Base-by-base conservation (phyloP, 2,888 invertebrate species). In the Nemapogon koenigi region DNA sequence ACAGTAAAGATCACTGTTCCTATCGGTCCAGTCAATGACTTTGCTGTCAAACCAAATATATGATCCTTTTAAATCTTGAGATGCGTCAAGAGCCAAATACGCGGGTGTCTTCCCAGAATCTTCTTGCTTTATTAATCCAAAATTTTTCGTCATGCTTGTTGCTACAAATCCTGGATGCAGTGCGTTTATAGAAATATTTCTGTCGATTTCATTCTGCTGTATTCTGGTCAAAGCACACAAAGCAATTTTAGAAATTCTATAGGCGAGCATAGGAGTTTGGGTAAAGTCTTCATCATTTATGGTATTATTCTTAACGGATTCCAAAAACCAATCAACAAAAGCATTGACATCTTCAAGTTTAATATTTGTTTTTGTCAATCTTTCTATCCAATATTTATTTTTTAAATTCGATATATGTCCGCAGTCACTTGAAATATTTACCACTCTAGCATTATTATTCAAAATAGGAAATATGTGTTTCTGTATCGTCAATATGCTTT, bases 161-260 rank as follows among this genome's bases (percentile, higher is more conserved):
- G 49, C 41, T 0, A 55, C 52, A 25, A 49, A 50, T 7, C 57
- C 57, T 6, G 57, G 55, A 33, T 57, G 49, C 1, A 57, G 11
- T 0, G 49, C 46, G 33, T 57, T 52, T 0, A 57, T 29, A 1
- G 55, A 52, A 26, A 57, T 54, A 4, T 44, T 48, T 10, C 46
- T 42, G n/a, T 42, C 48, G 7, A 52, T 40, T 26, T 48, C 35
- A 2, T 38, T 49, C 30, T 53, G 53, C 18, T 53, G 52, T 1
- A 49, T 39, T 25, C 46, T 38, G 1, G 53, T 53, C 15, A 55
- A 30, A 3, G 52, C 55, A 29, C 43, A 37, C 8, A 53, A 8
- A n/a, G 55, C 53, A 2, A 55, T 25, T 25, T 55, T 53, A 1
- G 53, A 53, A 16, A 55, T 40, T 35, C 46, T 47, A 16, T 55